Conservation (phyloP, 2,113 vertebrate genomes). For the Megaceryle torquata region DNA sequence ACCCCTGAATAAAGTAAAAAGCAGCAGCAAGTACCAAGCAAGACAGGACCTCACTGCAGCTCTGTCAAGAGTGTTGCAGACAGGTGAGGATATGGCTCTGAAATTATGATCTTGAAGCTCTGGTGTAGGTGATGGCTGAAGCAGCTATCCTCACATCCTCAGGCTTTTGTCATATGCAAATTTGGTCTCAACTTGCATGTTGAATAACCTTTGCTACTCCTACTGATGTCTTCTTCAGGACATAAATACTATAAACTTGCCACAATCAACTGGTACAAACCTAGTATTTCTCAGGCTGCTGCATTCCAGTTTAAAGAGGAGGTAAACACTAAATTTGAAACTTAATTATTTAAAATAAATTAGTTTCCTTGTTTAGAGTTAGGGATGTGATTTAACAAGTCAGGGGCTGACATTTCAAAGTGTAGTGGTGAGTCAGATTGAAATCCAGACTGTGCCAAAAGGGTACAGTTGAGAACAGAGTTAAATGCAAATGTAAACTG, state of each 20-base stretch:
- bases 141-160: background rate
- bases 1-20: background rate
- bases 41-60: background rate
- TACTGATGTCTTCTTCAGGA: background rate
- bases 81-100: background rate
- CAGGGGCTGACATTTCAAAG: slow-evolving; percentile 44
- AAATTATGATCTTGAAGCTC: rapidly evolving
- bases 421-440: slow-evolving; percentile 43
- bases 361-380: slow-evolving; percentile 3
- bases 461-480: slow-evolving; percentile 30
- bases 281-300: background rate
- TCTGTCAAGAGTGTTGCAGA: background rate
- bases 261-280: background rate
- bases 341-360: slow-evolving; percentile 45
- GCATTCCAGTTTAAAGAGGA: background rate
- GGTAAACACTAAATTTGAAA: background rate
- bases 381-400: slow-evolving; percentile 27
- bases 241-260: background rate
- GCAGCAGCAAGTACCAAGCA: background rate
- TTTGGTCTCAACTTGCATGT: background rate
- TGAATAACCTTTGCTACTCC: background rate
- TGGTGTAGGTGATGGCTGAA: background rate
- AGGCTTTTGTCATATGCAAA: background rate
- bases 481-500: slow-evolving; percentile 28
- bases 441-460: slow-evolving; percentile 23